Evolutionary conservation across 37 sponge, comb jelly and placozoan genomes (phyloP), one percentile per base, ranked within the genome.

Genomic region (Cladorhizidae sp.): DNA sequence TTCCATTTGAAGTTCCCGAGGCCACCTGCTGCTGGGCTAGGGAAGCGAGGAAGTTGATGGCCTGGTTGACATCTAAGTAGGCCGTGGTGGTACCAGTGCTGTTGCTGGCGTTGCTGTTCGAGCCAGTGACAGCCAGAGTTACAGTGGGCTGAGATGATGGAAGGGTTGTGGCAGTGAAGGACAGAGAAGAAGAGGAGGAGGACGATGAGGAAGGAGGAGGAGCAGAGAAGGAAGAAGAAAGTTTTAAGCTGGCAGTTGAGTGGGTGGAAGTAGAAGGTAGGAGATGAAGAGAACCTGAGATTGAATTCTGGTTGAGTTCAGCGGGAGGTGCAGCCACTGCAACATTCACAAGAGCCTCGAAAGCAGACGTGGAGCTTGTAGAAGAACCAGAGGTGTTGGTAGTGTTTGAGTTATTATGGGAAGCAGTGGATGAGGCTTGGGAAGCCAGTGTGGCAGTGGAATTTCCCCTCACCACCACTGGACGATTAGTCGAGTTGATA

Each of bases 291-390:
- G 67, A 49, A 38, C 64, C 52, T 40, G 73, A 77, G 70, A 39
- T 35, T 51, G 80, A 31, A 12, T 52, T 74, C 32, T 71, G 70
- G 0, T 82, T 86, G 20, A 90, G 70, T 25, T 85, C 85, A n/a
- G 86, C 90, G 0, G 86, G 91, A 22, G 77, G 56, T 21, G 91
- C 86, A 68, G 91, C 91, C 25, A 75, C 83, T 7, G 91, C 91
- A 0, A 82, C 91, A 45, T 90, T 90, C 12, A 90, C 91, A 1
- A 93, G 83, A 35, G 89, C 73, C 75, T 88, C 93, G 64, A 88
- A 85, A 0, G 83, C 82, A 0, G 86, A 29, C 12, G 57, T 83
- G 42, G 67, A 56, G 42, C 35, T 36, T 14, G 28, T 22, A 26
- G 33, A 54, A 0, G 70, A 55, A 21, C 40, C 54, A 49, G 32